Conservation (phyloP, 2,888 invertebrate species). For the Drosophila affinis region DNA sequence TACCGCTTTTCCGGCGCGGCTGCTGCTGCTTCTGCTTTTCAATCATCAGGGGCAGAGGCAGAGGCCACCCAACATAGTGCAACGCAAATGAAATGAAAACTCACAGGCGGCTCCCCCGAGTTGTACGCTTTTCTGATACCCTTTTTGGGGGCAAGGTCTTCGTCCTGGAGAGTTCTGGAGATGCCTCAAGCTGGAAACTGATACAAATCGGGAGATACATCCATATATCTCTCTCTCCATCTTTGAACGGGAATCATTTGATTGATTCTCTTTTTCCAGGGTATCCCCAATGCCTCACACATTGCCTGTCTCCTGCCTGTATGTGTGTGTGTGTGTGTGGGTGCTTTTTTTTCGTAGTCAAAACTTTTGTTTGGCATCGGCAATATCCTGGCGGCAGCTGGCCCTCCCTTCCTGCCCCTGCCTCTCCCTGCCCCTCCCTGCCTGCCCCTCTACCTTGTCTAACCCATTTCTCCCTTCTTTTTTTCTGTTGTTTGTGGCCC, state of each 20-base stretch:
- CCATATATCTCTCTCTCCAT: too few relatives aligned
- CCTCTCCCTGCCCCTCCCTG: constrained; percentile 18
- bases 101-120: constrained; percentile 34
- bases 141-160: too few relatives aligned
- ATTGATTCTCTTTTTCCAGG: not conserved
- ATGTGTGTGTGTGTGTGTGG: too few relatives aligned
- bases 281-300: not conserved
- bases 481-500: not conserved
- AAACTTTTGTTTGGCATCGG: constrained; percentile 70
- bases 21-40: constrained; percentile 52
- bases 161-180: too few relatives aligned
- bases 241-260: too few relatives aligned
- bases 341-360: constrained; percentile 45
- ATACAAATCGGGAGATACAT: too few relatives aligned
- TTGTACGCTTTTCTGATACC: constrained; percentile 22
- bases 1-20: constrained; percentile 12
- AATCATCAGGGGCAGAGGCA: constrained; percentile 67
- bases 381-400: constrained; percentile 68
- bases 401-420: not conserved
- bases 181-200: too few relatives aligned
- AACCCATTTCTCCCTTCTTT: constrained; percentile 37
- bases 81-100: constrained; percentile 64
- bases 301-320: not conserved
- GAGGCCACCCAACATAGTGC: constrained; percentile 46
- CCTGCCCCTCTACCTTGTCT: constrained; percentile 37